Evolutionary conservation across 1,140 invertebrate genomes (phyloP), one percentile per base, ranked within the genome.

Genomic region (Whitmania pigra): DNA sequence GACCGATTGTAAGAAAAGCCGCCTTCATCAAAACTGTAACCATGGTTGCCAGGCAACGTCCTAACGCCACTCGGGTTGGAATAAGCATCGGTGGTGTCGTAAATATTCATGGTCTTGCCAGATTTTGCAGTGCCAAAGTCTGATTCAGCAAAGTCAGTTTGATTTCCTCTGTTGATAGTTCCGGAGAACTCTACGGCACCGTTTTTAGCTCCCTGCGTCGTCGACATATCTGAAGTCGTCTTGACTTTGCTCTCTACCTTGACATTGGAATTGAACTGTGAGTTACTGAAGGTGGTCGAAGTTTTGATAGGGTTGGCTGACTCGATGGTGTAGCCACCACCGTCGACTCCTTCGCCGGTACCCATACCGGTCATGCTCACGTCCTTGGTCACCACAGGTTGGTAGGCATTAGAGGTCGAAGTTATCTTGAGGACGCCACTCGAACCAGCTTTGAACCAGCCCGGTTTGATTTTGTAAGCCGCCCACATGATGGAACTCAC

Each of bases 401-500:
- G 53, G 22, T 71, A 73, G 22, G 25, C 18, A 22, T 43, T 67
- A 20, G 68, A 57, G 5, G 73, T 53, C 18, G 60, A 68, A 18
- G 73, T 72, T 15, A 72, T 72, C 27, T 69, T 72, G 40, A 72
- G 49, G n/a, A 43, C 22, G 22, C 60, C 69, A 29, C 67, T 69
- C 25, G 67, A 67, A 18, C 71, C 72, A 1, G 40, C n/a, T 43
- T 68, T 40, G 22, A 73, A 53, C 67, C 72, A 53, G 20, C 75
- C 75, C 4, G 75, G 75, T 54, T 75, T 75, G 69, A 69, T 76
- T 75, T 73, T 76, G 72, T 79, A 80, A 54, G 79, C 76, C 2
- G 80, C 80, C 80, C 80, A 81, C 75, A 78, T 77, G 54, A 81
- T 49, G 71, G 78, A 77, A 57, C 76, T 78, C 15, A 75, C 75